Conservation (phyloP, 2,113 vertebrate species). For the Python bivittatus region DNA sequence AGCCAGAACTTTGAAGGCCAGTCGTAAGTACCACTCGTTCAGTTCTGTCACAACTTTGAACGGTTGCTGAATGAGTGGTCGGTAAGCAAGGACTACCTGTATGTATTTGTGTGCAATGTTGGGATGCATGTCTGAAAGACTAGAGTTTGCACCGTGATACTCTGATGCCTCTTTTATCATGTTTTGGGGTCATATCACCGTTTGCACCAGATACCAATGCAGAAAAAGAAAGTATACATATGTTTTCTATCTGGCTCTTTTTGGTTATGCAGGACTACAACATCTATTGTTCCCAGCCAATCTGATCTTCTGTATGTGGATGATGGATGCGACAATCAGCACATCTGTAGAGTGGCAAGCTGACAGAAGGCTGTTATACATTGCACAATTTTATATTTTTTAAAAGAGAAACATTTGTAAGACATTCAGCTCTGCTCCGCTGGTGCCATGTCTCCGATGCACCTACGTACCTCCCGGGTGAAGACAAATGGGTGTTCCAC, state of each 20-base stretch:
- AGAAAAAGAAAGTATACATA: background rate
- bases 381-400: background rate
- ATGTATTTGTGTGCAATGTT: background rate
- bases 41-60: background rate
- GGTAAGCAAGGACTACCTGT: background rate
- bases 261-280: background rate
- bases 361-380: background rate
- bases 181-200: background rate
- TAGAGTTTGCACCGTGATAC: background rate
- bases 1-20: too few species aligned
- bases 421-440: too few species aligned
- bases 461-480: conserved; percentile 71
- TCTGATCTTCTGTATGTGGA: background rate
- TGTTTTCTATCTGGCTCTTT: background rate
- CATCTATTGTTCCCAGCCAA: background rate
- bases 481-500: conserved; percentile 93
- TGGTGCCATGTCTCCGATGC: fast-evolving
- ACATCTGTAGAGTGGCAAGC: background rate
- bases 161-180: background rate
- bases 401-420: background rate
- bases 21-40: too few species aligned
- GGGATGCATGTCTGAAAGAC: background rate
- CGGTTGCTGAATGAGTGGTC: background rate
- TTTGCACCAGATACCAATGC: background rate
- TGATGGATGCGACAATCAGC: background rate